Evolutionary conservation across 1,140 invertebrate species (phyloP).

Genomic region (Steinernema feltiae): DNA sequence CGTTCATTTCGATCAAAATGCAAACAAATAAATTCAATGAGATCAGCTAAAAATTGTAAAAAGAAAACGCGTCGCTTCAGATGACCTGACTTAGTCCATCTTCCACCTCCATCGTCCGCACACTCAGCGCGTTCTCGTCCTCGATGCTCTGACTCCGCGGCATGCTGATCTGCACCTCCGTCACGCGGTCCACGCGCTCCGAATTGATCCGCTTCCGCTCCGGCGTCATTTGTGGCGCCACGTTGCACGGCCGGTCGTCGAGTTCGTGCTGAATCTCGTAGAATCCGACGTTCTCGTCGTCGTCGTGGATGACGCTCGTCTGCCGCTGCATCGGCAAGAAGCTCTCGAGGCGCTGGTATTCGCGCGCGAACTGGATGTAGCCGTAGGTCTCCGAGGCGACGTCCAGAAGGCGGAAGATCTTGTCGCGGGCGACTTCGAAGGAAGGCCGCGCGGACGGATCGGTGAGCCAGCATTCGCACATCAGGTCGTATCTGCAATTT

Average conservation of each 20-base stretch:
- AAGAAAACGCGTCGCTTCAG: no score
- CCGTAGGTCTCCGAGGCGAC: slow-evolving; percentile 4
- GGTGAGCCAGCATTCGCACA: slow-evolving; percentile 2
- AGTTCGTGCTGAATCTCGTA: neutral
- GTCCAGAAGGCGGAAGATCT: neutral
- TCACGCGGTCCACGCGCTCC: neutral
- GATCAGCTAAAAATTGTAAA: no score
- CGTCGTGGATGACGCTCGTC: neutral
- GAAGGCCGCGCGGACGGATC: neutral
- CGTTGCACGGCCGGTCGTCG: neutral
- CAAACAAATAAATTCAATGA: no score
- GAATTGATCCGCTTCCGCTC: neutral
- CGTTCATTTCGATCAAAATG: no score
- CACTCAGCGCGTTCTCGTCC: no score
- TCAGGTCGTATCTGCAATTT: neutral
- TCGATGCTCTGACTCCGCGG: neutral
- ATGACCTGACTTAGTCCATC: neutral
- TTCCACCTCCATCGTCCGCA: neutral
- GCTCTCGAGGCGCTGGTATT: neutral
- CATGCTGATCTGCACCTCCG: neutral
- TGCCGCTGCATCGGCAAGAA: neutral
- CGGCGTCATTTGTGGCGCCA: neutral
- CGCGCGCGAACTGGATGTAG: neutral
- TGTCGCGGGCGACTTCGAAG: neutral
- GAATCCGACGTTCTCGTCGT: neutral